Evolutionary conservation across 2,113 vertebrate genomes (phyloP).

Genomic region (Bungarus multicinctus): DNA sequence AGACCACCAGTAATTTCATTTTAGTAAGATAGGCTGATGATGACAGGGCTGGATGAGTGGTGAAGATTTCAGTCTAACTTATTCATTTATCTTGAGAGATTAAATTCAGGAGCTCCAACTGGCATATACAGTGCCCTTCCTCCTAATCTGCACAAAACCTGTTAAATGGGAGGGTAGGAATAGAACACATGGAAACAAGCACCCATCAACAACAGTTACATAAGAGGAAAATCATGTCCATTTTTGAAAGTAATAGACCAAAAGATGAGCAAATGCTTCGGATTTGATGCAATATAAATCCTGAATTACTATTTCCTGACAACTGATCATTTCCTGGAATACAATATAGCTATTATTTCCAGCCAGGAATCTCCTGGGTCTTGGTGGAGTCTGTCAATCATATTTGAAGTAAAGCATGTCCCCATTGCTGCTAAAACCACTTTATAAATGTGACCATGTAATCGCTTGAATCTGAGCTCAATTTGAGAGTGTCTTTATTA

Average conservation of each 20-base stretch:
- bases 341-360: background rate
- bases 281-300: background rate
- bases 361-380: background rate
- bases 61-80: background rate
- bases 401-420: background rate
- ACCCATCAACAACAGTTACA: background rate
- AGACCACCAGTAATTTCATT: background rate
- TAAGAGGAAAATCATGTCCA: background rate
- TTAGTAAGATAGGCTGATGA: background rate
- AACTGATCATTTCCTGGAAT: background rate
- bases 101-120: background rate
- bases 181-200: background rate
- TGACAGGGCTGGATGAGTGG: background rate
- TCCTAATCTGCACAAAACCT: background rate
- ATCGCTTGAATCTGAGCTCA: background rate
- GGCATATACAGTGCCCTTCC: background rate
- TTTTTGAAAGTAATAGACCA: background rate
- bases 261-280: background rate
- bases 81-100: background rate
- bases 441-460: background rate
- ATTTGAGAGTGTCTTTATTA: background rate
- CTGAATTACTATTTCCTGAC: background rate
- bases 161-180: background rate
- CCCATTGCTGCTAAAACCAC: background rate
- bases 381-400: background rate